Evolutionary conservation across 2,888 invertebrate species (phyloP).

Genomic region (Apamea anceps): DNA sequence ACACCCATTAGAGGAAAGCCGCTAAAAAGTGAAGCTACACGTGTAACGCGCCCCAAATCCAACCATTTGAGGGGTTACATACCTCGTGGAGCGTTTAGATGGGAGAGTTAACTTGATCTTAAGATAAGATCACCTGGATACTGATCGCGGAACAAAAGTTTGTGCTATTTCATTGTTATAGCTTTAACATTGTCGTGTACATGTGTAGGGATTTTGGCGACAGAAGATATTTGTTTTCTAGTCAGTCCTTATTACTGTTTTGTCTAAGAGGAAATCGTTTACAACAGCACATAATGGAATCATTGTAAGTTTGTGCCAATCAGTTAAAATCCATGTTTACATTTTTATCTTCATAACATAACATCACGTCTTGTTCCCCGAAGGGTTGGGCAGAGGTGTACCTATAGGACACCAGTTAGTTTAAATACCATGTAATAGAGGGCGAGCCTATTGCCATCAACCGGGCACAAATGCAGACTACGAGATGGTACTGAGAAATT

Average conservation of each 20-base stretch:
- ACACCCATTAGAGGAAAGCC: constrained; percentile 67
- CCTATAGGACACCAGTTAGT: too few relatives aligned
- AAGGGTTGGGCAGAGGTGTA: too few relatives aligned
- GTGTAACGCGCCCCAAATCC: constrained; percentile 69
- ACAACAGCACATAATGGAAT: neutral
- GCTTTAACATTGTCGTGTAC: neutral
- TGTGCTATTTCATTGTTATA: neutral
- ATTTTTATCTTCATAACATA: too few relatives aligned
- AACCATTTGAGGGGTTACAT: constrained; percentile 69
- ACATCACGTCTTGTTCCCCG: too few relatives aligned
- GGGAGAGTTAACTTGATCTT: constrained; percentile 47
- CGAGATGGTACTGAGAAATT: too few relatives aligned
- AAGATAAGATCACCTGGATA: neutral
- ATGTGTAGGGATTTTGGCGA: neutral
- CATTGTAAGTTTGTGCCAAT: neutral
- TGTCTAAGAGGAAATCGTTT: neutral
- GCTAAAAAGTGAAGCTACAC: constrained; percentile 70
- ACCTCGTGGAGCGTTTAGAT: constrained; percentile 63
- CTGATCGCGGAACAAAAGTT: neutral
- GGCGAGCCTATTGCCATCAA: too few relatives aligned
- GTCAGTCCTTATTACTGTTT: too few relatives aligned
- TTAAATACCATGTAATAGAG: too few relatives aligned
- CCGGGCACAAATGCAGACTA: too few relatives aligned
- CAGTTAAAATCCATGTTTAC: too few relatives aligned
- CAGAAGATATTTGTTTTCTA: neutral